A percentile compares a stretch with the other conserved stretches of the same genome.
phyloP scores from a whole-genome alignment of 2,888 invertebrate species.

The Agonum fuliginosum region DNA sequence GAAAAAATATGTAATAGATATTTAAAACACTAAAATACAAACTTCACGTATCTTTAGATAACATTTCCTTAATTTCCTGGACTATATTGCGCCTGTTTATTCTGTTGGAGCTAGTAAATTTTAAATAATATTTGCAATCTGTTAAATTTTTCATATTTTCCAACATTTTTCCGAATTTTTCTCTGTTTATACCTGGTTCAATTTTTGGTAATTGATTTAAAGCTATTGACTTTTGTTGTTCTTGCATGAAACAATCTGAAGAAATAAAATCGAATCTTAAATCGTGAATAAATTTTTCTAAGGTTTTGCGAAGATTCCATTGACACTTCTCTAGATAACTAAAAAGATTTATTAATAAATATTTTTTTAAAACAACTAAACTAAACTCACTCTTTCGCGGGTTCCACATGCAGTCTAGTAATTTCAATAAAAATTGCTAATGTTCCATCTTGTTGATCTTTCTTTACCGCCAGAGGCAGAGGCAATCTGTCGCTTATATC shows the following conservation, averaged over 20 bases:
- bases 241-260: not conserved
- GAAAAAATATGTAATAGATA: too few species aligned
- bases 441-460: not conserved
- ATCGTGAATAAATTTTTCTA: conserved; percentile 1
- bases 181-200: not conserved
- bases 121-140: not conserved
- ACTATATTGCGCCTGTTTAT: not conserved
- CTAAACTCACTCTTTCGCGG: not conserved
- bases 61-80: not conserved
- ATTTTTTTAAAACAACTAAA: not conserved
- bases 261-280: not conserved
- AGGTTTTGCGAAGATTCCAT: not conserved
- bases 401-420: not conserved
- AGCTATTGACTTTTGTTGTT: not conserved
- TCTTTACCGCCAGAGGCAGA: not conserved
- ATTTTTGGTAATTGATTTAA: not conserved
- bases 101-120: not conserved
- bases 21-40: too few species aligned
- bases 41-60: too few species aligned
- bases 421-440: not conserved
- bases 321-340: not conserved
- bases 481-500: not conserved
- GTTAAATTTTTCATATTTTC: not conserved
- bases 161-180: not conserved
- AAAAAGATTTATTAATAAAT: not conserved